A percentile compares a stretch with the other conserved stretches of the same genome.
Evolutionary conservation across 1,140 invertebrate genomes (phyloP).

Genomic region (Lethrus apterus): DNA sequence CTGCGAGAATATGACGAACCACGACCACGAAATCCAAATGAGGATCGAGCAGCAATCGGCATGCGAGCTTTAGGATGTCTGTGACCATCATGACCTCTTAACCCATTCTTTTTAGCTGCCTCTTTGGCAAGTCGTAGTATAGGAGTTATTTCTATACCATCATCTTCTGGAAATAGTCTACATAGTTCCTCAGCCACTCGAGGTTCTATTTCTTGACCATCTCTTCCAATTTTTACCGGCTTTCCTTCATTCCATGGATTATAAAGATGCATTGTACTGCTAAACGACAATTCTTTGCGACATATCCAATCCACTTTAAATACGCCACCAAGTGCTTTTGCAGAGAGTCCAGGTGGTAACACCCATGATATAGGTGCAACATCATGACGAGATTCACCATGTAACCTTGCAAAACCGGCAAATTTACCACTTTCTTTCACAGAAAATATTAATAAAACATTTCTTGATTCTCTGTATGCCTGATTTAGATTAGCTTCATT

Average conservation of each 20-base stretch:
- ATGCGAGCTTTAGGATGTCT: constrained; percentile 44
- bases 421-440: constrained; percentile 96
- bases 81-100: constrained; percentile 47
- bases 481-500: constrained; percentile 96
- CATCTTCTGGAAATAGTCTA: constrained; percentile 88
- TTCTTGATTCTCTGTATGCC: constrained; percentile 84
- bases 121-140: constrained; percentile 86
- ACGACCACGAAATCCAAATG: constrained; percentile 42
- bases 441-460: constrained; percentile 93
- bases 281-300: constrained; percentile 88
- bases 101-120: constrained; percentile 57
- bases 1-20: constrained; percentile 42
- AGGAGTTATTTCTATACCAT: constrained; percentile 84
- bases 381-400: constrained; percentile 81
- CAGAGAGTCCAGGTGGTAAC: constrained; percentile 86
- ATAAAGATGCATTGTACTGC: constrained; percentile 85
- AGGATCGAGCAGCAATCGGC: constrained; percentile 39
- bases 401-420: constrained; percentile 84
- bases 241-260: constrained; percentile 99
- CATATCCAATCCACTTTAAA: constrained; percentile 97
- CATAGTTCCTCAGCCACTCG: constrained; percentile 91
- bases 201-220: constrained; percentile 97
- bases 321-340: constrained; percentile 88
- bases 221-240: constrained; percentile 96
- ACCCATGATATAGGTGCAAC: constrained; percentile 89